Conservation (phyloP, 2,113 vertebrate species). For the Condylura cristata region DNA sequence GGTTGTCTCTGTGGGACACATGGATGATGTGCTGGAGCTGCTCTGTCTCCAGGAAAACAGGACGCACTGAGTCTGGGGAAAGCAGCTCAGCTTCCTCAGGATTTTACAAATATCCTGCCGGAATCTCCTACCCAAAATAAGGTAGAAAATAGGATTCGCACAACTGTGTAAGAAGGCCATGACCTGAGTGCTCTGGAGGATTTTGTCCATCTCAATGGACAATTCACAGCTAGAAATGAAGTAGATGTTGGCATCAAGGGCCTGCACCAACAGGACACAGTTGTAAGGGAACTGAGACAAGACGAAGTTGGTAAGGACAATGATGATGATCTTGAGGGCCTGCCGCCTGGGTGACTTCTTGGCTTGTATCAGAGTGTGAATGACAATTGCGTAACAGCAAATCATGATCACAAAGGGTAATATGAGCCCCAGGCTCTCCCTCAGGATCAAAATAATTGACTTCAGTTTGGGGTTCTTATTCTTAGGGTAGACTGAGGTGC, state of each 20-base stretch:
- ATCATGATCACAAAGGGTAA: constrained; percentile 90
- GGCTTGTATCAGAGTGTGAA: constrained; percentile 89
- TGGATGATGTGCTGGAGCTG: constrained; percentile 86
- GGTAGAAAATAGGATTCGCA: constrained; percentile 93
- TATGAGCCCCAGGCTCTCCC: constrained; percentile 91
- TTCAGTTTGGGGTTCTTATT: constrained; percentile 78
- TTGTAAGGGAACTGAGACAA: constrained; percentile 93
- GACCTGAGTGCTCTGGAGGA: constrained; percentile 89
- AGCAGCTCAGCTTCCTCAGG: constrained; percentile 69
- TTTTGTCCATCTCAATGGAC: constrained; percentile 82
- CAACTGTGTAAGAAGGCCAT: constrained; percentile 93
- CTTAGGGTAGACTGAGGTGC: constrained; percentile 85
- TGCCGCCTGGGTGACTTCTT: constrained; percentile 93
- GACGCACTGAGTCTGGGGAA: constrained; percentile 76
- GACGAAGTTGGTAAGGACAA: constrained; percentile 89
- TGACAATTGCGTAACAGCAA: constrained; percentile 92
- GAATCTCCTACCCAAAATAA: constrained; percentile 92
- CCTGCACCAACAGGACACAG: constrained; percentile 87
- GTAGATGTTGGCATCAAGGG: constrained; percentile 79
- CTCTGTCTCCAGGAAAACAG: constrained; percentile 74
- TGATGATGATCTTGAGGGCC: constrained; percentile 90
- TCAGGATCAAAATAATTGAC: constrained; percentile 86
- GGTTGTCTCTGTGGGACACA: constrained; percentile 87
- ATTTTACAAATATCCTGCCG: constrained; percentile 87
- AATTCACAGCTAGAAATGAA: constrained; percentile 82